phyloP scores from a whole-genome alignment of 1,140 invertebrate species.

The Eueides isabella region DNA sequence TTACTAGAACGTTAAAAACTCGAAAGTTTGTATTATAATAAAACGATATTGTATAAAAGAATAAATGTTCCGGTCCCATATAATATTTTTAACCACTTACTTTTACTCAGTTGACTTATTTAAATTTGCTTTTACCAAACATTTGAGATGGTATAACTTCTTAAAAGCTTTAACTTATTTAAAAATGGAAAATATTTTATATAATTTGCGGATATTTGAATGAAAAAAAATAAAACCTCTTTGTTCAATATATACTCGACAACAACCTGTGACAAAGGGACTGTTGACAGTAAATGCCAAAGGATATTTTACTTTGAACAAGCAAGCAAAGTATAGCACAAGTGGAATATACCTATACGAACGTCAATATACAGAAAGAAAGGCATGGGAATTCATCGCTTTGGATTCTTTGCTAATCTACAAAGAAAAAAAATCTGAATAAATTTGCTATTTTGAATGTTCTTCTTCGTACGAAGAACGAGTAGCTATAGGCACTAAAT shows the following conservation, averaged over 20 bases:
- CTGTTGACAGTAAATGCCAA: neutral
- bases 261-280: constrained; percentile 31
- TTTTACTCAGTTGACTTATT: neutral
- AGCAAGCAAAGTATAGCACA: neutral
- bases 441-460: too few relatives aligned
- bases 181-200: neutral
- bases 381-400: too few relatives aligned
- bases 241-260: constrained; percentile 44
- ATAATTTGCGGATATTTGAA: neutral
- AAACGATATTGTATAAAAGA: too few relatives aligned
- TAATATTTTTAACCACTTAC: too few relatives aligned
- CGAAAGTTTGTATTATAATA: too few relatives aligned
- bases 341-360: neutral
- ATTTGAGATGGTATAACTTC: neutral
- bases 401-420: too few relatives aligned
- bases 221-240: neutral
- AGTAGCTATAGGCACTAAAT: too few relatives aligned
- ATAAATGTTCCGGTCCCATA: too few relatives aligned
- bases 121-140: neutral
- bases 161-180: neutral
- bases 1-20: too few relatives aligned
- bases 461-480: too few relatives aligned
- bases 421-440: too few relatives aligned
- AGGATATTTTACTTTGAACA: neutral
- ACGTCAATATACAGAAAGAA: too few relatives aligned